Conservation (phyloP, 1,140 invertebrate species). For the Caerostris darwini region DNA sequence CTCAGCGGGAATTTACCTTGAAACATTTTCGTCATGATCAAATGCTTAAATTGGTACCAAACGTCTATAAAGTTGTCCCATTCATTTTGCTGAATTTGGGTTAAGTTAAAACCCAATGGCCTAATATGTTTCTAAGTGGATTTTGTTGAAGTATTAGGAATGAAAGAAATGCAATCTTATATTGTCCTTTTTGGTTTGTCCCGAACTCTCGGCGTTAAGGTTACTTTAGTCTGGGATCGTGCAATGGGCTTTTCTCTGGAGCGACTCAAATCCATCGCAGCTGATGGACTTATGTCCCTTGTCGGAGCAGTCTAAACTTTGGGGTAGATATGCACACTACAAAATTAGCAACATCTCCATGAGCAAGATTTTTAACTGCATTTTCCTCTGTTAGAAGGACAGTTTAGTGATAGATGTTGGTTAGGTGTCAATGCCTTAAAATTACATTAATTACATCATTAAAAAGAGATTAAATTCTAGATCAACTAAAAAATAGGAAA, state of each 20-base stretch:
- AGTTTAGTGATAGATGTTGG: conserved; percentile 71
- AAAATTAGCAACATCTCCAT: conserved; percentile 39
- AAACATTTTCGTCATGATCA: conserved; percentile 85
- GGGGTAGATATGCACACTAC: conserved; percentile 24
- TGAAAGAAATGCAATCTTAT: conserved; percentile 99
- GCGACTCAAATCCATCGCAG: conserved; percentile 97
- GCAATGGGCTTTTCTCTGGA: conserved; percentile 97
- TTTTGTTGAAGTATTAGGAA: conserved; percentile 86
- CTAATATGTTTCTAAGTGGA: conserved; percentile 86
- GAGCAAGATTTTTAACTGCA: background rate
- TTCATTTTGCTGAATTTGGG: conserved; percentile 85
- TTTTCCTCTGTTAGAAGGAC: conserved; percentile 46
- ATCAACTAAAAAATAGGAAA: too few relatives aligned
- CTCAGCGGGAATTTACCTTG: conserved; percentile 85
- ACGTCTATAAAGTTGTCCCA: conserved; percentile 85
- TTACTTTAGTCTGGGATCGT: conserved; percentile 96
- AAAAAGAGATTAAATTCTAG: too few relatives aligned
- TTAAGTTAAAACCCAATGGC: conserved; percentile 86
- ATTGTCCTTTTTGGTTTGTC: conserved; percentile 98
- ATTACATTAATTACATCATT: background rate
- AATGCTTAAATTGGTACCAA: conserved; percentile 83
- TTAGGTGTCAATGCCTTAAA: conserved; percentile 61
- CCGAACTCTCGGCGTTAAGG: conserved; percentile 93
- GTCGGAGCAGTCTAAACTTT: conserved; percentile 80
- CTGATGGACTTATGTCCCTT: conserved; percentile 90